phyloP scores from a whole-genome alignment of 2,888 invertebrate species.

The Ectobius pallidus region DNA sequence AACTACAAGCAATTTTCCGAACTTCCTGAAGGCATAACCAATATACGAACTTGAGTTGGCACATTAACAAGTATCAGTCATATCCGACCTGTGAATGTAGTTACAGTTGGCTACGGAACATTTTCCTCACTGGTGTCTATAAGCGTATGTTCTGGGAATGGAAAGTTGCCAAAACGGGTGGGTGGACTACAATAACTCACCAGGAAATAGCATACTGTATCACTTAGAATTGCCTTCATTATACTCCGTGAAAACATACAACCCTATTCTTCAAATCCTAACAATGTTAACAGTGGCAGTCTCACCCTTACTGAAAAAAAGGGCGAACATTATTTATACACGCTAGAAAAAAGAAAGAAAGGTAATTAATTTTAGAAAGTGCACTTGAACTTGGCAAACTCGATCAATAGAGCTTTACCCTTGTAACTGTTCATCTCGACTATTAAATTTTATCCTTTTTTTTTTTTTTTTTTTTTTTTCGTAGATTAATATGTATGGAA shows the following conservation, averaged over 20 bases:
- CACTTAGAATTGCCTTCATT: conserved; percentile 19
- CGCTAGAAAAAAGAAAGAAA: not conserved
- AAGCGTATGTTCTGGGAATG: not conserved
- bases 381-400: no score
- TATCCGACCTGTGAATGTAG: not conserved
- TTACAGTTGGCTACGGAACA: not conserved
- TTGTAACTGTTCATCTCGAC: no score
- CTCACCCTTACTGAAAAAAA: not conserved
- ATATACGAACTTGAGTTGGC: no score
- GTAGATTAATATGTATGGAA: no score
- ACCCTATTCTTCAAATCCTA: not conserved
- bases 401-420: no score
- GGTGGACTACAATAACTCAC: not conserved
- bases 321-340: not conserved
- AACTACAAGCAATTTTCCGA: no score
- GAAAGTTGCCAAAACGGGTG: not conserved
- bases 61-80: no score
- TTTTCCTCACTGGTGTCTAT: not conserved
- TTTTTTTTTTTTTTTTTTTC: no score
- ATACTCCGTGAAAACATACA: not conserved
- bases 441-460: no score
- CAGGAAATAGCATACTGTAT: conserved; percentile 6
- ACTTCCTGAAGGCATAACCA: no score
- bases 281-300: not conserved
- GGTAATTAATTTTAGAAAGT: no score